A percentile compares a stretch with the other conserved stretches of the same genome.
Evolutionary conservation across 2,113 vertebrate species (phyloP).

Genomic region (Cryptoleucopteryx plumbea): DNA sequence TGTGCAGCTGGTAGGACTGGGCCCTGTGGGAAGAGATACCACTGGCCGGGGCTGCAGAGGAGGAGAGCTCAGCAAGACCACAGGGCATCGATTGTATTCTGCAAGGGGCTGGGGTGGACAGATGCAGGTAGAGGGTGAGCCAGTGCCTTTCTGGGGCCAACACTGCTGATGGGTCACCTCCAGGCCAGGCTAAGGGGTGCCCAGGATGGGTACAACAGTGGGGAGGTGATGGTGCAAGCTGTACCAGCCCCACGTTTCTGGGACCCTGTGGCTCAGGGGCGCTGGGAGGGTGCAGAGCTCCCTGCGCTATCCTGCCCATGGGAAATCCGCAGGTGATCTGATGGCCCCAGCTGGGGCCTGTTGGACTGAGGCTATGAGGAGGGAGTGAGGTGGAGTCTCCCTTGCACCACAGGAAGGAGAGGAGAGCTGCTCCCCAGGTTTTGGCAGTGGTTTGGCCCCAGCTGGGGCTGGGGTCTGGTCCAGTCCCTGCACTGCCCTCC

Average conservation of each 20-base stretch:
- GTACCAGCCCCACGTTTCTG: background rate
- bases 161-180: background rate
- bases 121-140: background rate
- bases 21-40: background rate
- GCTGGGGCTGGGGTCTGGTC: background rate
- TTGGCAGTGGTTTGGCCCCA: background rate
- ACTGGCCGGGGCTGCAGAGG: background rate
- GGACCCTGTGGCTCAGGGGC: background rate
- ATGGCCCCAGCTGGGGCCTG: background rate
- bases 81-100: background rate
- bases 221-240: rapidly evolving
- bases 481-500: background rate
- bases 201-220: background rate
- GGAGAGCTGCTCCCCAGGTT: background rate
- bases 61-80: background rate
- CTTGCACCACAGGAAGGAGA: background rate
- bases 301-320: background rate
- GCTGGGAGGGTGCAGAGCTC: background rate
- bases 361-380: background rate
- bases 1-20: background rate
- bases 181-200: background rate
- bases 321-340: rapidly evolving
- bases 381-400: rapidly evolving
- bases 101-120: background rate
- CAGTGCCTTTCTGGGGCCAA: background rate